A percentile compares a stretch with the other conserved stretches of the same genome.
Evolutionary conservation across 2,888 invertebrate genomes (phyloP).

Genomic region (Drosophila merina): DNA sequence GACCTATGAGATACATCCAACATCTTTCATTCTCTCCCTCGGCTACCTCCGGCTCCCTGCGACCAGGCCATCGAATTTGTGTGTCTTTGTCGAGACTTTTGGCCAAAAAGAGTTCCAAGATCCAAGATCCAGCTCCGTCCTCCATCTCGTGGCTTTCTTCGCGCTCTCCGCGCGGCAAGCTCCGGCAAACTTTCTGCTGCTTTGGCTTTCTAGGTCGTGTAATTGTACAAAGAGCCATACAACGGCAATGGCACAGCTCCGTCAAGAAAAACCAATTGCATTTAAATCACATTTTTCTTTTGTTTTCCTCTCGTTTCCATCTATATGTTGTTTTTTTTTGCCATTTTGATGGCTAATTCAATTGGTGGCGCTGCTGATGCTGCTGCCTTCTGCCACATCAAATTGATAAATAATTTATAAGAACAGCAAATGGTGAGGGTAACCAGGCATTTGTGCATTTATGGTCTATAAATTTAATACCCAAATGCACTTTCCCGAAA

Average conservation of each 20-base stretch:
- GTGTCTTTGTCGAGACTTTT: conserved; percentile 32
- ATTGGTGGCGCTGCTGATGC: conserved; percentile 42
- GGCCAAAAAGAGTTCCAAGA: conserved; percentile 33
- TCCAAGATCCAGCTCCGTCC: conserved; percentile 28
- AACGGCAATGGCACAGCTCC: conserved; percentile 21
- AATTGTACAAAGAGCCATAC: conserved; percentile 69
- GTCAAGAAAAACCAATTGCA: conserved; percentile 60
- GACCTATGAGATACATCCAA: conserved; percentile 43
- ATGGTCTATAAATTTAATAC: conserved; percentile 72
- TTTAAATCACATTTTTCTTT: conserved; percentile 63
- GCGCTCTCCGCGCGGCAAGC: conserved; percentile 33
- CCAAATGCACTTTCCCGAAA: conserved; percentile 56
- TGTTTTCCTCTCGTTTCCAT: conserved; percentile 34
- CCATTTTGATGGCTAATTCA: conserved; percentile 68
- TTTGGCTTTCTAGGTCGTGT: conserved; percentile 79
- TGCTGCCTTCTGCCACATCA: conserved; percentile 30
- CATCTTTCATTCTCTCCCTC: conserved; percentile 1
- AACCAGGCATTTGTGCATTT: conserved; percentile 53
- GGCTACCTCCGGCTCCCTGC: not conserved
- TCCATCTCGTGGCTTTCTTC: conserved; percentile 53
- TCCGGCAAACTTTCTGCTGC: conserved; percentile 71
- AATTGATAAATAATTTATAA: conserved; percentile 77
- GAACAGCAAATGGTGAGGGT: conserved; percentile 32
- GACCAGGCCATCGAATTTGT: conserved; percentile 22
- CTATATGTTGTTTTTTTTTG: conserved; percentile 27